Conservation (phyloP, 2,113 vertebrate species). For the Solea solea region DNA sequence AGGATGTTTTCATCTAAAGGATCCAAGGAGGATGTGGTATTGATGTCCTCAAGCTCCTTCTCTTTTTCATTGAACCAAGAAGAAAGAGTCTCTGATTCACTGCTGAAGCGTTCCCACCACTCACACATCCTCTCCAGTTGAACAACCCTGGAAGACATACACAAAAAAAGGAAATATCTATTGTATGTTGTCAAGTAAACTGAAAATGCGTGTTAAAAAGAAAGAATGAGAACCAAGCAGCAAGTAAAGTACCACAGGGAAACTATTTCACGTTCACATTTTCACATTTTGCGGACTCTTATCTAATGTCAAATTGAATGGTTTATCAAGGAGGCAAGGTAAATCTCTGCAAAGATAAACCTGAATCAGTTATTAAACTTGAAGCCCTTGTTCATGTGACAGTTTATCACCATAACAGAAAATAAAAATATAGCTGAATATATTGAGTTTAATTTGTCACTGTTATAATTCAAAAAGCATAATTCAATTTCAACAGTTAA, state of each 20-base stretch:
- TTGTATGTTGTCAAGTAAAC: neutral
- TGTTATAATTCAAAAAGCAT: too few species aligned
- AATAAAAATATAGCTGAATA: too few species aligned
- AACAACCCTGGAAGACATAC: constrained; percentile 82
- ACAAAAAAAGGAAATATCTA: neutral
- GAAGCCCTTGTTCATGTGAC: too few species aligned
- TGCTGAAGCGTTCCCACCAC: constrained; percentile 90
- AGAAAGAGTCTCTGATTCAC: constrained; percentile 86
- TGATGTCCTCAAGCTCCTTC: constrained; percentile 84
- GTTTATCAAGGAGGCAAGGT: too few species aligned
- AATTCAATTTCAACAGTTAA: constrained; percentile 15
- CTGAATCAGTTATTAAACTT: too few species aligned
- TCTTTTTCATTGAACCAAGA: constrained; percentile 90
- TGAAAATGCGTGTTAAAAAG: neutral
- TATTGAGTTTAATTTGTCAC: too few species aligned
- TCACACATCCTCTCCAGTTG: constrained; percentile 90
- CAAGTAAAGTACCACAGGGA: too few species aligned
- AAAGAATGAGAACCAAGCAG: constrained; percentile 7
- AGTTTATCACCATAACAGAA: too few species aligned
- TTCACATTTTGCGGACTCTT: too few species aligned
- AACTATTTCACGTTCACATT: too few species aligned
- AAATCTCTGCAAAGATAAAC: too few species aligned
- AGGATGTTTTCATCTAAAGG: constrained; percentile 86
- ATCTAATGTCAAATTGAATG: too few species aligned
- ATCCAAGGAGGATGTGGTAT: constrained; percentile 76